Base-by-base conservation (phyloP, 2,888 invertebrate genomes). In the Stenichneumon culpator region DNA sequence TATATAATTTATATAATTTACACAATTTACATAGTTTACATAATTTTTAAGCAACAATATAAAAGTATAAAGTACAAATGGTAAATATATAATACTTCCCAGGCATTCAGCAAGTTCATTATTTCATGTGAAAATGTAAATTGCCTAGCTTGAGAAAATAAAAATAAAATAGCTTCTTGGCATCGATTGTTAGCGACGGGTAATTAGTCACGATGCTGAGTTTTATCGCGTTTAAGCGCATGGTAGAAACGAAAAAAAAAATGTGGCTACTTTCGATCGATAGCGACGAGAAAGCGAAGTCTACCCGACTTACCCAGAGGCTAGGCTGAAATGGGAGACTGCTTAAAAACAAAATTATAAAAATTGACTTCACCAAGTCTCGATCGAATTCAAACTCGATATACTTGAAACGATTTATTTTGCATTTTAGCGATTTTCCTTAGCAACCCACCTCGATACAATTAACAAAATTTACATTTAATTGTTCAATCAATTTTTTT, bases 401-500 rank as follows among this genome's bases (percentile, higher is more conserved):
- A 1, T 22, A 4, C 57, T 25, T 14, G 57, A 57, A 57, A 7
- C n/a, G 14, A 19, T 1, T 52, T 19, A 52, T n/a, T 52, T n/a
- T 25, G 57, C 25, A 22, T 22, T 22, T 3, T 14, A 4, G 57
- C 1, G 25, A 25, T 57, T 25, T 11, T 57, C 3, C 57, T 3
- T 57, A 11, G 25, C 11, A 5, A 14, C 57, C 4, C 44, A 16
- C 2, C 16, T 44, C 16, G 14, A 44, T 14, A 44, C 16, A 44
- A 32, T 63, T 63, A 63, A 6, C 16, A 63, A 16, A 28, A 28
- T 60, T 22, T 14, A 16, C 28, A 16, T 63, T 52, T 52, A 52
- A 73, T 80, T 44, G 28, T 54, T 63, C 28, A 25, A 63, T 63
- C 60, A 63, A 32, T 54, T 19, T 54, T 54, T 22, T 57, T 22